Base-by-base conservation (phyloP, 2,888 invertebrate genomes). In the Xestia ashworthii region DNA sequence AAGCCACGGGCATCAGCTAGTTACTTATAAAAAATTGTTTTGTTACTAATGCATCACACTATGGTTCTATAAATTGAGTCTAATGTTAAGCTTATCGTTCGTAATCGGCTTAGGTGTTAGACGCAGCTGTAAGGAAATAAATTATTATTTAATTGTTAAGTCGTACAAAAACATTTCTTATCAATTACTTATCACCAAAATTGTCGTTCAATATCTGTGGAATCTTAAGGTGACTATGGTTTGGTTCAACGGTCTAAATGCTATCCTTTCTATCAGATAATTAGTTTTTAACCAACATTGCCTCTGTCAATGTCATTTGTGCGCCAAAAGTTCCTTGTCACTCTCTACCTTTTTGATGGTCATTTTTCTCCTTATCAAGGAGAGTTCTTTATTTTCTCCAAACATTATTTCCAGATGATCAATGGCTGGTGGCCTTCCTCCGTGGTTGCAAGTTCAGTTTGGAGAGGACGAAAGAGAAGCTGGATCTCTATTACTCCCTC, bases 401-500 rank as follows among this genome's bases (percentile, higher is more conserved):
- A 48, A 62, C 4, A 1, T 62, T 19, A 50, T 60, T 86, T 93
- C 41, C 90, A 97, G 97, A 97, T 91, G 97, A 98, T 87, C 97
- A 98, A 92, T 97, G 97, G 95, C 89, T 98, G 70, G 88, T 97
- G 11, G 93, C 97, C 1, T 98, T 98, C 90, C 93, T 98, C 32
- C 95, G 98, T 14, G 97, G 98, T 58, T 97, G 97, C 89, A 98
- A 98, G 91, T 97, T 96, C 90, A 98, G 97, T 84, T 91, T 98
- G 88, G 97, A 98, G 89, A 94, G 96, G 67, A 95, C 97, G 3
- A 98, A 98, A 88, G 96, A 97, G 84, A 98, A 97, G 90, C 81
- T 98, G 11, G 98, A 98, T 88, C 92, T 96, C 69, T 97, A 95
- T 87, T 97, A 97, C 88, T 96, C 97, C 0, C 78, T 97, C 75